Conservation (phyloP, 1,140 invertebrate genomes). For the Geopemphigus sp. region DNA sequence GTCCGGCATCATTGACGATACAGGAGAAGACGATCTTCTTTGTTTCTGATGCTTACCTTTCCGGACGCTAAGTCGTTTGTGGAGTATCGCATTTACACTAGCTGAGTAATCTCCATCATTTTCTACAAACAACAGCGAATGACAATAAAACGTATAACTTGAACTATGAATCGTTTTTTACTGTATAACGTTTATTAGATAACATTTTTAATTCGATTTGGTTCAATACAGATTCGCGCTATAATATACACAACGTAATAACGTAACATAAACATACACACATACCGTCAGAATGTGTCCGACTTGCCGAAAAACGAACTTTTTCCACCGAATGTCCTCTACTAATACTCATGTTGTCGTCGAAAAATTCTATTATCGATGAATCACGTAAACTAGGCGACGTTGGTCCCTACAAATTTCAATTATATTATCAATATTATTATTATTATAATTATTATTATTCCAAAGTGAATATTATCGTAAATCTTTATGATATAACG, state of each 20-base stretch:
- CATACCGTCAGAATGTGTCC: conserved; percentile 29
- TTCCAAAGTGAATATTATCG: no score
- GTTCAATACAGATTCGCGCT: no score
- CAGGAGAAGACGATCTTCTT: conserved; percentile 66
- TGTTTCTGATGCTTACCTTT: conserved; percentile 61
- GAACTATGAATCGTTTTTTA: no score
- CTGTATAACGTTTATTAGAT: no score
- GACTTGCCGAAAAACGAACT: conserved; percentile 28
- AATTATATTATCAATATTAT: not conserved
- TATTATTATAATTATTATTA: no score
- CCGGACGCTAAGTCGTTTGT: conserved; percentile 68
- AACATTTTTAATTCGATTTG: no score
- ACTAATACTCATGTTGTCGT: conserved; percentile 38
- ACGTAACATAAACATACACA: not conserved
- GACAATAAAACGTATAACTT: not conserved
- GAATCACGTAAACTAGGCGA: conserved; percentile 8
- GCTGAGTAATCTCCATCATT: conserved; percentile 75
- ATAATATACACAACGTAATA: no score
- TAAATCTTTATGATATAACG: no score
- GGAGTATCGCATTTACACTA: conserved; percentile 76
- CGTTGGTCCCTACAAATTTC: not conserved
- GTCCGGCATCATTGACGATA: conserved; percentile 58
- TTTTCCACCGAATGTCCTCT: conserved; percentile 38
- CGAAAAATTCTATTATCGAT: not conserved
- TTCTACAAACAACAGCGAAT: conserved; percentile 33